phyloP scores from a whole-genome alignment of 1,140 invertebrate genomes.

The Danaus plexippus region DNA sequence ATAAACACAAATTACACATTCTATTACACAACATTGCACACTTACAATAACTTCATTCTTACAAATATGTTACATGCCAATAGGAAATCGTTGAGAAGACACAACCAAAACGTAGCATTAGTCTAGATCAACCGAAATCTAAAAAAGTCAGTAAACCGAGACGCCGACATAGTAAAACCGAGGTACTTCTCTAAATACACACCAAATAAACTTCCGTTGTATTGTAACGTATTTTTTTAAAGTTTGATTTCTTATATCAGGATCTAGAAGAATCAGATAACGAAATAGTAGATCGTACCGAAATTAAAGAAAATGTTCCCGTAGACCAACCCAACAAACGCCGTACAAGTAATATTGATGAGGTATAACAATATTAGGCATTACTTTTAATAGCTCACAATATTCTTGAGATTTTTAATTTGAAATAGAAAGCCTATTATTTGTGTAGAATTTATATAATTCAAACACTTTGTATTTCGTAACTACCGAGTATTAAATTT shows the following conservation, averaged over 20 bases:
- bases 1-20: constrained; percentile 22
- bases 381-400: background rate
- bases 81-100: constrained; percentile 38
- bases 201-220: background rate
- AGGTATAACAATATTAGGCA: constrained; percentile 22
- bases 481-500: no score
- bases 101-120: constrained; percentile 43
- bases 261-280: constrained; percentile 28
- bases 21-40: constrained; percentile 11
- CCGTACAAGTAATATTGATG: constrained; percentile 28
- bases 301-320: constrained; percentile 25
- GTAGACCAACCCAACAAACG: constrained; percentile 28
- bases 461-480: no score
- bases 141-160: constrained; percentile 24
- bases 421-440: no score
- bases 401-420: no score
- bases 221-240: constrained; percentile 3
- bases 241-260: constrained; percentile 23
- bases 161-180: constrained; percentile 39
- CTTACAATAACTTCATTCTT: constrained; percentile 7
- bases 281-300: constrained; percentile 17
- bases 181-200: constrained; percentile 29
- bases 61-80: constrained; percentile 8
- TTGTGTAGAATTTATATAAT: no score
- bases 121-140: constrained; percentile 33